A percentile compares a stretch with the other conserved stretches of the same genome.
phyloP scores from a whole-genome alignment of 2,888 invertebrate genomes.

The Amphipyra berbera region DNA sequence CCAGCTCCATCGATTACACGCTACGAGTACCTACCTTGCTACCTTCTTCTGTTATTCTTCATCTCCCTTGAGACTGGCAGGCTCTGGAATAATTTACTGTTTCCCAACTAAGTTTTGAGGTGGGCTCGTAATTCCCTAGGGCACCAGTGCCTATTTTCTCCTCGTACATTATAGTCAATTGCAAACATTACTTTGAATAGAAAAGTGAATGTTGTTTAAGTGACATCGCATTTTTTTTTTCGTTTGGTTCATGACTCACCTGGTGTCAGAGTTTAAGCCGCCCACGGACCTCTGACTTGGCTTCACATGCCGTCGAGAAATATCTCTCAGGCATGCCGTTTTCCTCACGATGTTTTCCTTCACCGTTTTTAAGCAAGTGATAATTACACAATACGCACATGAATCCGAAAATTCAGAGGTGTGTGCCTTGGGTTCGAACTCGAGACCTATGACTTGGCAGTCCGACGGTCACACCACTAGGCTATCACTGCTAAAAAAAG shows the following conservation, averaged over 20 bases:
- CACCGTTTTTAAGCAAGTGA: too few relatives aligned
- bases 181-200: slow-evolving; percentile 61
- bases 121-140: slow-evolving; percentile 68
- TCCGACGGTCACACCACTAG: too few relatives aligned
- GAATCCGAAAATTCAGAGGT: too few relatives aligned
- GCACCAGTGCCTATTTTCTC: slow-evolving; percentile 68
- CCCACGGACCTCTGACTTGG: too few relatives aligned
- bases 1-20: slow-evolving; percentile 71
- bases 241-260: slow-evolving; percentile 4
- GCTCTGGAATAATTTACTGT: slow-evolving; percentile 83
- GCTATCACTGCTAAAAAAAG: too few relatives aligned
- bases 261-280: too few relatives aligned
- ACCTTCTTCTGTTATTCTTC: slow-evolving; percentile 80
- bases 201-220: slow-evolving; percentile 37
- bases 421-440: too few relatives aligned
- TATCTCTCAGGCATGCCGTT: too few relatives aligned
- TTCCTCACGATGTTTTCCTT: too few relatives aligned
- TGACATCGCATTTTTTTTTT: slow-evolving; percentile 15
- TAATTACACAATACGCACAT: too few relatives aligned
- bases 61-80: slow-evolving; percentile 65
- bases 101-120: slow-evolving; percentile 81
- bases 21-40: slow-evolving; percentile 52
- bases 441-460: too few relatives aligned
- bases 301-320: too few relatives aligned
- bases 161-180: slow-evolving; percentile 68